phyloP scores from a whole-genome alignment of 1,140 invertebrate genomes.

The Wasmannia auropunctata region DNA sequence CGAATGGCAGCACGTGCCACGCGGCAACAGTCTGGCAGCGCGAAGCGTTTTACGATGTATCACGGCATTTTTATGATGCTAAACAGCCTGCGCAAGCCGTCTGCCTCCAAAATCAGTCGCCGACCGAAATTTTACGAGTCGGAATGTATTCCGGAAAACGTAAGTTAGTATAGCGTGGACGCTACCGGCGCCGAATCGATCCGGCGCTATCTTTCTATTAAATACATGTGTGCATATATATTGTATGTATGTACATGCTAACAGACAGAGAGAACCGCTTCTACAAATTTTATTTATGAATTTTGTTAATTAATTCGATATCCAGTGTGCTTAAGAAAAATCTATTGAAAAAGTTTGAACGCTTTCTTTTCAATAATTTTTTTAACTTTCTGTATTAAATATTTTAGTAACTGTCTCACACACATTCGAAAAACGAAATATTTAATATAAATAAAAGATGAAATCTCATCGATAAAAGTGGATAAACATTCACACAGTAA shows the following conservation, averaged over 20 bases:
- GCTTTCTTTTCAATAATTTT: background rate
- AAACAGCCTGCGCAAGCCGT: slow-evolving; percentile 6
- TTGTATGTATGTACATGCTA: background rate
- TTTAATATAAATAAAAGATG: background rate
- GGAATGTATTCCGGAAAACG: slow-evolving; percentile 36
- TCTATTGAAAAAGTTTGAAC: background rate
- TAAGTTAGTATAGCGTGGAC: slow-evolving; percentile 25
- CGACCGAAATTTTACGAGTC: slow-evolving; percentile 42
- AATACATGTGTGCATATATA: background rate
- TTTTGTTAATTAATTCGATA: background rate
- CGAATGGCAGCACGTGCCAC: slow-evolving; percentile 29
- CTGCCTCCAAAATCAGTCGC: slow-evolving; percentile 32
- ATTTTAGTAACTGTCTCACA: background rate
- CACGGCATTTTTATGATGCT: slow-evolving; percentile 40
- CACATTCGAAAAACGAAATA: background rate
- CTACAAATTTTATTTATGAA: background rate
- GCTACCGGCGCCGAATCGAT: slow-evolving; percentile 32
- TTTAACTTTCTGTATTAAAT: background rate
- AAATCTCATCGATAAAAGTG: background rate
- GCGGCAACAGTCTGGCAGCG: slow-evolving; percentile 23
- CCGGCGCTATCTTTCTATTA: slow-evolving; percentile 1
- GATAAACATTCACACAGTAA: background rate
- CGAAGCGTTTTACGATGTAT: slow-evolving; percentile 51
- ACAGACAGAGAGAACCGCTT: background rate
- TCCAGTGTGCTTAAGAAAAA: background rate